Evolutionary conservation across 2,113 vertebrate species (phyloP).

Genomic region (Platanista minor): DNA sequence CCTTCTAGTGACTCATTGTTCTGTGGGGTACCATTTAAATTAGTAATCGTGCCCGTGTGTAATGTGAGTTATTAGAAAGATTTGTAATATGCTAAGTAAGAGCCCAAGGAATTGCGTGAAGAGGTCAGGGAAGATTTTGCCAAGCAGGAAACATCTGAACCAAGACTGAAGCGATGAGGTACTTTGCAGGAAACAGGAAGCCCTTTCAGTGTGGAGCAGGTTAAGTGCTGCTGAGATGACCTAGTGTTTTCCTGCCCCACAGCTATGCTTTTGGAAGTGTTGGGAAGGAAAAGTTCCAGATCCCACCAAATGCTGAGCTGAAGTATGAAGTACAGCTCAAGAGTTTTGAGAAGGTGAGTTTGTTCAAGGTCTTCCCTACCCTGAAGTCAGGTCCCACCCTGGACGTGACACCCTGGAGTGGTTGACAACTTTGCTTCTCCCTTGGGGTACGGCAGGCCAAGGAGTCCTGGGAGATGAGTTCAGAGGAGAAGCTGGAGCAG

Average conservation of each 20-base stretch:
- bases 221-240: background rate
- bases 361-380: background rate
- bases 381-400: background rate
- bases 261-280: slow-evolving; percentile 92
- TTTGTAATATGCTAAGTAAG: background rate
- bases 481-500: slow-evolving; percentile 93
- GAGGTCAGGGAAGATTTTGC: background rate
- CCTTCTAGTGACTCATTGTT: background rate
- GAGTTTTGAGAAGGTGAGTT: slow-evolving; percentile 93
- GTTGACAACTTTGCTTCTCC: slow-evolving; percentile 52
- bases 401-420: background rate
- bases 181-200: background rate
- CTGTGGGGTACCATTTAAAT: background rate
- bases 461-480: slow-evolving; percentile 98
- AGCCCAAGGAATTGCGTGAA: background rate
- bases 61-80: background rate
- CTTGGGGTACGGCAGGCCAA: slow-evolving; percentile 85
- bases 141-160: background rate
- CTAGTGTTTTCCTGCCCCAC: background rate
- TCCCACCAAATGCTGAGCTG: slow-evolving; percentile 89
- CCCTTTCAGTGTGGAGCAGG: background rate
- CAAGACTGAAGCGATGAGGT: background rate
- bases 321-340: slow-evolving; percentile 92
- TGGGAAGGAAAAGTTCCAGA: slow-evolving; percentile 88
- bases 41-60: background rate